Evolutionary conservation across 2,113 vertebrate species (phyloP).

Genomic region (Otus sunia): DNA sequence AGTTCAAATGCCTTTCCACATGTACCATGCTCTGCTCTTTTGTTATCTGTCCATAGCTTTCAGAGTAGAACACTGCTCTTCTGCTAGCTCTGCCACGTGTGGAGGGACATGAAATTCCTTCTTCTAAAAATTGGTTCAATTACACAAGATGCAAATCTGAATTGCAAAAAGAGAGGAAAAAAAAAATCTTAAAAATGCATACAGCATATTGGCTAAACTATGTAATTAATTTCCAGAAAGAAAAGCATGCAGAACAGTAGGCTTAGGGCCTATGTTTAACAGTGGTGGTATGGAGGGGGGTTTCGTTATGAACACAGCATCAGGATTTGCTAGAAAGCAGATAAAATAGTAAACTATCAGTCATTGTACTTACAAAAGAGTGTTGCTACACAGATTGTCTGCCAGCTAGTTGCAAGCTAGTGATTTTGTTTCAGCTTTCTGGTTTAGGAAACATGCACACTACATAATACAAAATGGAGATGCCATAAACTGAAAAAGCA

Average conservation of each 20-base stretch:
- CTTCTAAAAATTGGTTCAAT: neutral
- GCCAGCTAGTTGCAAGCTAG: neutral
- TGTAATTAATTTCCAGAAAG: neutral
- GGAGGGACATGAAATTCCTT: neutral
- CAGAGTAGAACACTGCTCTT: neutral
- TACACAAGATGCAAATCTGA: neutral
- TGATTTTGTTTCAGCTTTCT: neutral
- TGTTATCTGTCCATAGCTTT: neutral
- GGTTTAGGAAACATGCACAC: neutral
- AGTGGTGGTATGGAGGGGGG: accelerated
- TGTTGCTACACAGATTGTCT: neutral
- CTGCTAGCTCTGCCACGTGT: neutral
- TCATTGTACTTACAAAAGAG: neutral
- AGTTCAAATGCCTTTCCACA: neutral
- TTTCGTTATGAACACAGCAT: neutral
- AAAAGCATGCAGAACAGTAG: neutral
- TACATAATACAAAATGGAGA: accelerated
- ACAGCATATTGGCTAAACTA: neutral
- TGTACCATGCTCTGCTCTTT: neutral
- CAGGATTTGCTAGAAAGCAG: neutral
- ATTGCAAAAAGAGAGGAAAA: neutral
- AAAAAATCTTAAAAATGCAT: neutral
- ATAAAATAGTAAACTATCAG: neutral
- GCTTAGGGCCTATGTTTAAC: neutral
- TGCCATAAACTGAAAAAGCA: neutral